Percentiles rank a stretch among this genome's conserved stretches.
Conservation (phyloP, 2,113 vertebrate species). For the Pluvianellus socialis region DNA sequence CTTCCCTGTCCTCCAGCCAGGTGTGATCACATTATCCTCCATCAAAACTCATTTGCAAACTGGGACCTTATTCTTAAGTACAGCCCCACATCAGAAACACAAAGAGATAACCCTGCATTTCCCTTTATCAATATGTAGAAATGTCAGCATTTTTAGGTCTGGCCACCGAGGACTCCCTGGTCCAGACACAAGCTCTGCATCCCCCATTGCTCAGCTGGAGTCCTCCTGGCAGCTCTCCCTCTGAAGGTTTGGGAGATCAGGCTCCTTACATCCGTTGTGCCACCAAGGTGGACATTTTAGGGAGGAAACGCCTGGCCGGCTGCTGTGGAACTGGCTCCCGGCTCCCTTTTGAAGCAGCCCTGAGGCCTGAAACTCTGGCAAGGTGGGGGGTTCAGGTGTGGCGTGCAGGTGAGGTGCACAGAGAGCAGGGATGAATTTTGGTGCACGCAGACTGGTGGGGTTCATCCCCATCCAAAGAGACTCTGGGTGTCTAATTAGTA, state of each 20-base stretch:
- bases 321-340: background rate
- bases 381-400: fast-evolving
- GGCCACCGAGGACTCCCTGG: background rate
- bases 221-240: background rate
- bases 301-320: background rate
- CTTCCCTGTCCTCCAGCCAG: background rate
- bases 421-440: background rate
- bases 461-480: background rate
- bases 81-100: background rate
- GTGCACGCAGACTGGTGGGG: fast-evolving
- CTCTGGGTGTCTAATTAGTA: background rate
- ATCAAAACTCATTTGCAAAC: background rate
- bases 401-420: fast-evolving
- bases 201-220: fast-evolving
- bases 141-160: background rate
- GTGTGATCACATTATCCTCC: background rate
- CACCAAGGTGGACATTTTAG: background rate
- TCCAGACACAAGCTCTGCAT: background rate
- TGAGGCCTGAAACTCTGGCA: background rate
- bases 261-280: background rate
- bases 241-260: background rate
- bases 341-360: background rate
- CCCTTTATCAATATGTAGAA: background rate
- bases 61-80: background rate
- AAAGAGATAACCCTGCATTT: background rate